A percentile compares a stretch with the other conserved stretches of the same genome.
These are phyloP conservation scores for Echinarachnius parma DNA, from an alignment of 53 echinoderm and acorn worm genomes.

Conservation along the genomic window DNA sequence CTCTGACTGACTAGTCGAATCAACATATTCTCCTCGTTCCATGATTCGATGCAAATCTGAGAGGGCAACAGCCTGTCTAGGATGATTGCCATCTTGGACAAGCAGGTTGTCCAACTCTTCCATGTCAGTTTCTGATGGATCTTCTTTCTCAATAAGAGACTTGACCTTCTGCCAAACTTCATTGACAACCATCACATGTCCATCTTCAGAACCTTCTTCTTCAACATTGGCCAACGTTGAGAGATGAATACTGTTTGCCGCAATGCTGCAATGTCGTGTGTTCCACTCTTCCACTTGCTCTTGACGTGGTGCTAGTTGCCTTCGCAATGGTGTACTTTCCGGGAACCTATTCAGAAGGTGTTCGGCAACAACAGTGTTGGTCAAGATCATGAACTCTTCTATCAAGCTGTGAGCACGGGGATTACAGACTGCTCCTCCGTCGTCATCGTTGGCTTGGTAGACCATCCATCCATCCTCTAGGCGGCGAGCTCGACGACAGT, in stretches of 20 bases:
- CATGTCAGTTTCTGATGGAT: constrained; percentile 40
- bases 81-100: constrained; percentile 62
- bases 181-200: neutral
- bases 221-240: constrained; percentile 16
- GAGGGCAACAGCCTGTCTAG: constrained; percentile 63
- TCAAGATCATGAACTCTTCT: constrained; percentile 72
- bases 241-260: constrained; percentile 53
- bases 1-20: constrained; percentile 53
- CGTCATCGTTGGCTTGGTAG: constrained; percentile 43
- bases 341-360: constrained; percentile 54
- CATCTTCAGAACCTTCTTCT: too few relatives aligned
- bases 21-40: constrained; percentile 59
- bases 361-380: constrained; percentile 61
- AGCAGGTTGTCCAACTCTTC: constrained; percentile 57
- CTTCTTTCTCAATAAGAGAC: neutral
- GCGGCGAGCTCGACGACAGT: constrained; percentile 51
- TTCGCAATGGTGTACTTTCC: constrained; percentile 52
- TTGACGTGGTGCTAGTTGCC: constrained; percentile 62
- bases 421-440: constrained; percentile 57
- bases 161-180: constrained; percentile 9
- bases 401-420: constrained; percentile 69
- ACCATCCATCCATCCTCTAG: constrained; percentile 56
- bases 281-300: constrained; percentile 57
- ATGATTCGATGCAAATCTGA: constrained; percentile 53
- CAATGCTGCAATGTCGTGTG: constrained; percentile 28